Base-by-base conservation (phyloP, 1,140 invertebrate genomes). In the Drosophila burlai region DNA sequence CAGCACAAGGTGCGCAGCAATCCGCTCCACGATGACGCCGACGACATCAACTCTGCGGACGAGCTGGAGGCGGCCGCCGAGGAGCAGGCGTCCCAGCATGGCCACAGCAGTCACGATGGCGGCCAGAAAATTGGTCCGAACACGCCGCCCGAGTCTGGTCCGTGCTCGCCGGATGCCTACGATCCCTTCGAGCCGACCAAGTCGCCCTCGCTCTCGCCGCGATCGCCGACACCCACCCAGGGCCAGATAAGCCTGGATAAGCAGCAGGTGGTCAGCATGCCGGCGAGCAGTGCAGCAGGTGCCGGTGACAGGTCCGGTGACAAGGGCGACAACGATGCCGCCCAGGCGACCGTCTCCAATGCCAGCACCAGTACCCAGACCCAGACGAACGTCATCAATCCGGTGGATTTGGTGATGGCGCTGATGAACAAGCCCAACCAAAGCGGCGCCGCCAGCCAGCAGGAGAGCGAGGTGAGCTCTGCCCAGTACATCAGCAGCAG, bases 161-260 rank as follows among this genome's bases (percentile, higher is more conserved):
- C 92, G 6, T 92, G 91, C 36, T 92, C 92, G 11, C 92, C 92
- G 24, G 96, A 97, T 90, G 96, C 95, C 5, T 98, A 97, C 91
- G 97, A 97, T 95, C 97, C 97, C 2, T 97, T 97, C 90, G 97
- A 97, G 86, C 97, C 97, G 2, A 97, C 97, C 2, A 97, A 97
- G 87, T 97, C 97, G 4, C 94, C 96, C 4, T 96, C 96, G 0
- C 93, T 76, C 42, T 94, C 80, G 74, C 94, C 92, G 46, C 94
- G 90, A 75, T 94, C 81, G 66, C 92, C 40, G 89, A 93, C 71
- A 74, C 93, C 59, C 58, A 92, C 55, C 2, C 68, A 61, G 31
- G 50, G 76, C 0, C 81, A 91, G 57, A n/a, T n/a, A n/a, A 79
- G 38, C 8, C 29, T 75, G n/a, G 76, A 85, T 9, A 71, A 63